Base-by-base conservation (phyloP, 1,140 invertebrate genomes). In the Drosophila murphyi region DNA sequence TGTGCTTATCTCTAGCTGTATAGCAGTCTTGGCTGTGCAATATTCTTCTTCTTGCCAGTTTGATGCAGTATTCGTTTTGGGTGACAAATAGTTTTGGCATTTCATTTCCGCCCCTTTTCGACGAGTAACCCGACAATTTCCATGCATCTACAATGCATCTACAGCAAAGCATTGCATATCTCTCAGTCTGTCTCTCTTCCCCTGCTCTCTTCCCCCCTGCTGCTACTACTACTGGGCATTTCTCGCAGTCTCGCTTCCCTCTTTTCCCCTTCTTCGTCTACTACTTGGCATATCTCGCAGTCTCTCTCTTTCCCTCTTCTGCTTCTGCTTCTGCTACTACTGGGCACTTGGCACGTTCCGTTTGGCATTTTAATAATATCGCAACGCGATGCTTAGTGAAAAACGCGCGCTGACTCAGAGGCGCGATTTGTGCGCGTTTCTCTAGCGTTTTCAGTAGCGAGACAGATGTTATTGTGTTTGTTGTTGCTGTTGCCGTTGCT, bases 281-380 rank as follows among this genome's bases (percentile, higher is more conserved):
- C 12, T 12, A 0, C 12, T 12, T 0, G 12, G 12, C 12, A 12
- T 12, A 12, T 12, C 7, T 4, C 3, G 5, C 35, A 1, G 10
- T 50, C 6, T 51, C 37, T 39, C 62, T 45, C 31, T 32, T n/a
- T 35, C n/a, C 1, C 20, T 20, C 20, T 20, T 20, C 20, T 20
- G 20, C 20, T 20, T 20, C 20, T 20, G 20, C 20, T 20, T 20
- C 20, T 20, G 20, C 20, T 20, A 20, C 20, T 20, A 20, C 20
- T 50, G 32, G 10, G 64, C 43, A 67, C 51, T 70, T 76, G 80
- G 79, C 80, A 83, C 80, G 80, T 83, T 85, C 68, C 45, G 52
- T 20, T 34, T 75, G 73, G 55, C 61, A 72, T 69, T 72, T 74
- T 45, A 45, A 48, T 37, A 72, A 48, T 37, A 67, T 62, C 55